Conservation (phyloP, 1,140 invertebrate species). For the Propsilocerus akamusi region DNA sequence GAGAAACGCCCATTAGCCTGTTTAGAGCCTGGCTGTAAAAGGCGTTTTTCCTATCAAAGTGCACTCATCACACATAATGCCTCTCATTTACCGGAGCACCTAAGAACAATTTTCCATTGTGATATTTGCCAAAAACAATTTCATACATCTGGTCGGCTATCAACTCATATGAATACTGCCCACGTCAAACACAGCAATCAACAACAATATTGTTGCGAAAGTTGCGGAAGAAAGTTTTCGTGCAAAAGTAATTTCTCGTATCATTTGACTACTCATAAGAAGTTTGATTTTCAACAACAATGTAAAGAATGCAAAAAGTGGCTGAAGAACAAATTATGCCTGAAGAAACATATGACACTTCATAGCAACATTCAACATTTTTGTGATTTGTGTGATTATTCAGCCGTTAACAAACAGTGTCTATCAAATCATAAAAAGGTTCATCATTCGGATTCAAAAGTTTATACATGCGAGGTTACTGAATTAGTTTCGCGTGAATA, state of each 20-base stretch:
- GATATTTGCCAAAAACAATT: neutral
- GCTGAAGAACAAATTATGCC: constrained; percentile 7
- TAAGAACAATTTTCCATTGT: neutral
- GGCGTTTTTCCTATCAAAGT: constrained; percentile 1
- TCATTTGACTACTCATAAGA: constrained; percentile 6
- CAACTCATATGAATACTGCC: constrained; percentile 1
- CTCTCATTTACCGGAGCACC: constrained; percentile 3
- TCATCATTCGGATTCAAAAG: neutral
- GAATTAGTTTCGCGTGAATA: neutral
- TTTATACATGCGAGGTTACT: neutral
- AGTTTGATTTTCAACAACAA: constrained; percentile 4
- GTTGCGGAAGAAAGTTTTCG: constrained; percentile 1
- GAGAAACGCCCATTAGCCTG: constrained; percentile 4
- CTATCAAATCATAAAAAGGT: constrained; percentile 3
- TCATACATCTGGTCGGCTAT: neutral
- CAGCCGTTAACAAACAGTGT: constrained; percentile 3
- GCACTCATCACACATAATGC: constrained; percentile 2
- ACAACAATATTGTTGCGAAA: neutral
- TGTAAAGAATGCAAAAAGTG: constrained; percentile 4
- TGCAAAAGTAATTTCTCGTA: constrained; percentile 5
- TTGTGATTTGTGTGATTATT: constrained; percentile 5
- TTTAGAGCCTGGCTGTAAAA: constrained; percentile 3
- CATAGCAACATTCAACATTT: neutral
- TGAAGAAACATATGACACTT: constrained; percentile 5
- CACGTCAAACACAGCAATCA: neutral